Evolutionary conservation across 2,888 invertebrate species (phyloP).

Genomic region (Mesorhabditis sp.): DNA sequence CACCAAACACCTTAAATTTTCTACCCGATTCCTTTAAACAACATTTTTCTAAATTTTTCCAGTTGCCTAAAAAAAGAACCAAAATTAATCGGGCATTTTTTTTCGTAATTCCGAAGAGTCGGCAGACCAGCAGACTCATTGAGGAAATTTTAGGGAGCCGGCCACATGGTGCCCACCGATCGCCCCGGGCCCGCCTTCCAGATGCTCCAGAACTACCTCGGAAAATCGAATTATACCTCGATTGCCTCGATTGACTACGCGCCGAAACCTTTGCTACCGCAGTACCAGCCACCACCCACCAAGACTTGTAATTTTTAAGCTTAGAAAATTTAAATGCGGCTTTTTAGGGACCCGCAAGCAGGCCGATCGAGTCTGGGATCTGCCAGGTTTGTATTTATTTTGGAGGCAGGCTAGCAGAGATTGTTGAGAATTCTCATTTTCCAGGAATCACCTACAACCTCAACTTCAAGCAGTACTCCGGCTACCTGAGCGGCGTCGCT

Average conservation of each 20-base stretch:
- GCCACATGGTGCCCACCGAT: conserved; percentile 41
- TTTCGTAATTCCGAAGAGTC: too few species aligned
- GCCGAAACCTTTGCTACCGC: conserved; percentile 18
- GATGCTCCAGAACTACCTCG: conserved; percentile 46
- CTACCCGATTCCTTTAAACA: too few species aligned
- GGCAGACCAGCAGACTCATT: too few species aligned
- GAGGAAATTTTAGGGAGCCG: conserved; percentile 25
- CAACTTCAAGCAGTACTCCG: conserved; percentile 61
- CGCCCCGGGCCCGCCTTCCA: conserved; percentile 50
- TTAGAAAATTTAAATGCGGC: too few species aligned
- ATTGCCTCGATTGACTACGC: conserved; percentile 20
- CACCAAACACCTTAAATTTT: too few species aligned
- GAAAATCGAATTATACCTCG: conserved; percentile 25
- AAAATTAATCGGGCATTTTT: not conserved
- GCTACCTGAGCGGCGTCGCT: conserved; percentile 52
- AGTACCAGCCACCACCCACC: conserved; percentile 21
- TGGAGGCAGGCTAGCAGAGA: too few species aligned
- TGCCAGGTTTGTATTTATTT: conserved; percentile 17
- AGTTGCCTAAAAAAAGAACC: too few species aligned
- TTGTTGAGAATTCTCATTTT: not conserved
- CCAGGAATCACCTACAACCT: conserved; percentile 42
- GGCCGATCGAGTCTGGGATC: conserved; percentile 36
- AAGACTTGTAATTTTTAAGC: conserved; percentile 20
- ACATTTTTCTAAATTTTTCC: too few species aligned
- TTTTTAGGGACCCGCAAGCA: conserved; percentile 35